phyloP scores from a whole-genome alignment of 2,888 invertebrate species.

The Apomyelois bistriatella region DNA sequence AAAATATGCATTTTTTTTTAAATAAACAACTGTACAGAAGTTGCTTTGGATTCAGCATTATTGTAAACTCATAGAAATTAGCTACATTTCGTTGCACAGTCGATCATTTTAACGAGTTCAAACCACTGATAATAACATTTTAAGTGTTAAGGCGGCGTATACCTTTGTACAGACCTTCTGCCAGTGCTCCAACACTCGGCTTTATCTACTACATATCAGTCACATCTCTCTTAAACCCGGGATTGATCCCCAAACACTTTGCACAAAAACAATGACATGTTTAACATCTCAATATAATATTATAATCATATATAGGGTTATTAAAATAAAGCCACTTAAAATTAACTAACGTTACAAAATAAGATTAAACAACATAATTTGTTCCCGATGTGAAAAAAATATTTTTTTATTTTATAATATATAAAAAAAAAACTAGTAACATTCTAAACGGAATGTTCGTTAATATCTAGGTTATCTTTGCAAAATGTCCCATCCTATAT shows the following conservation, averaged over 20 bases:
- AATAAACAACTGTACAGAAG: constrained; percentile 36
- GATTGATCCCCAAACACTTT: constrained; percentile 67
- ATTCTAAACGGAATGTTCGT: constrained; percentile 79
- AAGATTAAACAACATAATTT: constrained; percentile 80
- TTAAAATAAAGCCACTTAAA: constrained; percentile 77
- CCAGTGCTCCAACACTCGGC: constrained; percentile 52
- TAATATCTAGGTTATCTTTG: constrained; percentile 79
- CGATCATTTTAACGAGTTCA: constrained; percentile 39
- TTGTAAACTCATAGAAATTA: constrained; percentile 20
- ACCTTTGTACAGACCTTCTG: constrained; percentile 74
- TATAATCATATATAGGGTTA: constrained; percentile 68
- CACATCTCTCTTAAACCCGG: constrained; percentile 72
- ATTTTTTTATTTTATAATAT: constrained; percentile 56
- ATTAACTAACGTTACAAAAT: constrained; percentile 79
- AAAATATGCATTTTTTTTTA: constrained; percentile 28
- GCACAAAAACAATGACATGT: constrained; percentile 76
- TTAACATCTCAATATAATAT: constrained; percentile 78
- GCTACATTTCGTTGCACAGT: constrained; percentile 22
- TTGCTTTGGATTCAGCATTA: constrained; percentile 24
- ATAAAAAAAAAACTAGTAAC: constrained; percentile 76
- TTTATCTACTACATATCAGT: constrained; percentile 74
- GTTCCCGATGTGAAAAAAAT: constrained; percentile 75
- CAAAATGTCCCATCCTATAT: constrained; percentile 78
- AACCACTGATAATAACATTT: constrained; percentile 68
- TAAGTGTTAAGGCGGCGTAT: constrained; percentile 76